Evolutionary conservation across 2,113 vertebrate species (phyloP), one percentile per base, ranked within the genome.

Genomic region (Larimichthys crocea): DNA sequence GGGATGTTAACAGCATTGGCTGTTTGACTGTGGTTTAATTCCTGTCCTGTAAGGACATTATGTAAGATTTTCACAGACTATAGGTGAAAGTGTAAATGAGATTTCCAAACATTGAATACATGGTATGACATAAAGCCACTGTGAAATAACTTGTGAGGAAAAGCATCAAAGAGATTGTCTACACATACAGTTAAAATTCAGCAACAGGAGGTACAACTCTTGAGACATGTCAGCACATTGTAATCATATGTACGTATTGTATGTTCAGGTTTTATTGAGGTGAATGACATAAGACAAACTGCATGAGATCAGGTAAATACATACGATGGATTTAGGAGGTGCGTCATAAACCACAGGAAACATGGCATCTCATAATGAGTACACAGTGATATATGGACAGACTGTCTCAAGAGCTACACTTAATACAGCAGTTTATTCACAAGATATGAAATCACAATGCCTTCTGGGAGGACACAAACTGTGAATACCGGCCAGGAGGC

Each of bases 361-460:
- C 31, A 5, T 12, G n/a, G 2, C 24, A 2, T 17, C 64, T 80
- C 57, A 84, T 68, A 88, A 86, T 79, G 82, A 71, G 26, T 71
- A 68, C 65, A 74, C 78, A 56, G 55, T 9, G 44, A 75, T 76
- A 83, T 81, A 79, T 76, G 79, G 81, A 15, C 55, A 22, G 29
- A 68, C 79, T 44, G 86, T 91, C 89, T 91, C 74, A 88, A 86
- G 76, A 88, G 78, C 68, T 35, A 31, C 22, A 73, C 22, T 67
- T 68, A 83, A 83, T 81, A 82, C 57, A 48, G 46, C 26, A 48
- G 46, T 81, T 86, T 66, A 83, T 87, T 83, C 56, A 74, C 31
- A 16, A 81, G 76, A 90, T 79, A 77, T 86, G 80, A 57, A 86
- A 59, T 86, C 62, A 79, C 60, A 88, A 80, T 79, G 71, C 3